These are phyloP conservation scores for Onychomys torridus DNA, from an alignment of 2,797 vertebrate species.

Conservation along the genomic window DNA sequence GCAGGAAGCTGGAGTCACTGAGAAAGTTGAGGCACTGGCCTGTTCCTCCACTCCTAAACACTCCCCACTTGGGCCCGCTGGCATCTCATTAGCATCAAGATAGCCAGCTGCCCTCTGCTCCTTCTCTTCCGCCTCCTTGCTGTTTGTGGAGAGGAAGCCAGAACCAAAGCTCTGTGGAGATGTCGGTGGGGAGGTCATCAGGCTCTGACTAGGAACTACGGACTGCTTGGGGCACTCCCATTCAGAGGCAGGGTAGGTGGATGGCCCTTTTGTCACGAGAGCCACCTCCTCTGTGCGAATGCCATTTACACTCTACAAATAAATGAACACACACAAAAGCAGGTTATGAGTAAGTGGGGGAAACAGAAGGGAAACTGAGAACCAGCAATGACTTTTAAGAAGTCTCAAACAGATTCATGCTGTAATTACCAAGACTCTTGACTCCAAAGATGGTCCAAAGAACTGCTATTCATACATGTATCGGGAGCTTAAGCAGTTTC, in stretches of 20 bases:
- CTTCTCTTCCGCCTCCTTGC: slow-evolving; percentile 83
- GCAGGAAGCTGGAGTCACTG: slow-evolving; percentile 72
- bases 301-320: slow-evolving; percentile 88
- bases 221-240: slow-evolving; percentile 84
- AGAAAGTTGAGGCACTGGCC: slow-evolving; percentile 70
- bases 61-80: slow-evolving; percentile 78
- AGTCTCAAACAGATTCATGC: slow-evolving; percentile 74
- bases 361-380: slow-evolving; percentile 40
- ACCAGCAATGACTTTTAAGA: slow-evolving; percentile 67
- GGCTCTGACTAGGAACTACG: slow-evolving; percentile 85
- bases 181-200: slow-evolving; percentile 73
- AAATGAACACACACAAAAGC: slow-evolving; percentile 87
- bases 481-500: slow-evolving; percentile 27
- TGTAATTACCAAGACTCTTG: slow-evolving; percentile 50
- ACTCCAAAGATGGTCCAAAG: slow-evolving; percentile 16
- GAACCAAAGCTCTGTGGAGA: slow-evolving; percentile 79
- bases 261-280: slow-evolving; percentile 84
- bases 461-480: slow-evolving; percentile 1
- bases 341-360: slow-evolving; percentile 82
- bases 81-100: slow-evolving; percentile 80
- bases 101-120: slow-evolving; percentile 74
- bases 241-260: slow-evolving; percentile 80
- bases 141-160: slow-evolving; percentile 83
- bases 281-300: slow-evolving; percentile 87
- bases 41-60: slow-evolving; percentile 79